Base-by-base conservation (phyloP, 2,113 vertebrate genomes). In the Mesocricetus auratus region DNA sequence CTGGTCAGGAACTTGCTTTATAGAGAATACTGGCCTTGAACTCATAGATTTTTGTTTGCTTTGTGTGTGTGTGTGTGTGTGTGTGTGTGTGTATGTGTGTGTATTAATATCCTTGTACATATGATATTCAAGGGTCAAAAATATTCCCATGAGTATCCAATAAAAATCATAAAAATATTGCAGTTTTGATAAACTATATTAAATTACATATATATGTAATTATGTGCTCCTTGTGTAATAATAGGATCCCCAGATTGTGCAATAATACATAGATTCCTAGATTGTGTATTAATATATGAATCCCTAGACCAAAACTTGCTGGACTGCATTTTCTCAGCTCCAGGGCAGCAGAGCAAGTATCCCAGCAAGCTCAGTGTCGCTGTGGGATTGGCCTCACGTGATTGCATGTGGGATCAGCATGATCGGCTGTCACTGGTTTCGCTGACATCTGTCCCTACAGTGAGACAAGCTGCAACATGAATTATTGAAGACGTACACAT, bases 371-470 rank as follows among this genome's bases (percentile, higher is more conserved):
- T 98, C 98, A 29, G 91, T 98, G 98, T 99, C 98, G 73, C 98
- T 79, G 82, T 96, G 47, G 99, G 98, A 99, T 99, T 98, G 98
- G 97, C 97, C 97, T 90, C 98, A 98, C 98, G 75, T 98, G 99
- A 99, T 99, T 99, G 98, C 97, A 96, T 97, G 98, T 98, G 98
- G 98, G 98, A 99, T 99, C 99, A 99, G 99, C 97, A 39, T 97
- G 99, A 99, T 99, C 98, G 98, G 99, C 99, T 99, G 99, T 99
- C 98, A 97, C 98, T 99, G 99, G 99, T 99, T 99, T 99, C 97
- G 92, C 98, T 98, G 99, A 99, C 99, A 99, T 99, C 99, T 99
- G 99, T 99, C 99, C 98, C 97, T 97, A 99, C 99, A 99, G 99
- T 92, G 98, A 99, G 98, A 98, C 99, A 99, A 99, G 98, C 98